phyloP scores from a whole-genome alignment of 2,113 vertebrate genomes.

The Aldabrachelys gigantea region DNA sequence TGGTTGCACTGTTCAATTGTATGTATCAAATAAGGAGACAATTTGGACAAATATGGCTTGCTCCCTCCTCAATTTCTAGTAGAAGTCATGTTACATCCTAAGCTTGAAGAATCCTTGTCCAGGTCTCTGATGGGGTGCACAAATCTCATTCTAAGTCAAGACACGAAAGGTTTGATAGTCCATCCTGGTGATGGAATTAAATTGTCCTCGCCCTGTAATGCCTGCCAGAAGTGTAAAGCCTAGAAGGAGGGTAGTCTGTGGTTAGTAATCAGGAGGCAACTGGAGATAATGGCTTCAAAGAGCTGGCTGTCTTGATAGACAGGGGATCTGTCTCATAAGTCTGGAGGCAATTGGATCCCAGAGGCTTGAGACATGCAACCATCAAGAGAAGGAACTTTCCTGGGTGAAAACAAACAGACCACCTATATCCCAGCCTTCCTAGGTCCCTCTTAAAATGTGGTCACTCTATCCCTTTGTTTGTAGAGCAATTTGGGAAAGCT shows the following conservation, averaged over 20 bases:
- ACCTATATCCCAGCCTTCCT: neutral
- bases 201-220: neutral
- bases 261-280: neutral
- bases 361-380: neutral
- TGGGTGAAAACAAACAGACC: neutral
- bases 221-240: neutral
- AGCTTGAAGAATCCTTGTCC: neutral
- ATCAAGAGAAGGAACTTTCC: neutral
- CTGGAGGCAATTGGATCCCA: neutral
- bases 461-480: neutral
- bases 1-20: constrained; percentile 4
- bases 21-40: constrained; percentile 44
- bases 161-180: neutral
- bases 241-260: neutral
- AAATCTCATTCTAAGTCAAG: neutral
- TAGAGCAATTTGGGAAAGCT: neutral
- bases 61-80: constrained; percentile 33
- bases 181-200: neutral
- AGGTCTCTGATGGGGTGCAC: neutral
- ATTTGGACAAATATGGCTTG: constrained; percentile 44
- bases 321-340: neutral
- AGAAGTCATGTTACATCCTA: neutral
- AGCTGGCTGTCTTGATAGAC: neutral
- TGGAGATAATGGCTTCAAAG: neutral
- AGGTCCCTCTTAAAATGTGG: neutral